A percentile compares a stretch with the other conserved stretches of the same genome.
Evolutionary conservation across 1,140 invertebrate genomes (phyloP).

Genomic region (Notospermus geniculatus): DNA sequence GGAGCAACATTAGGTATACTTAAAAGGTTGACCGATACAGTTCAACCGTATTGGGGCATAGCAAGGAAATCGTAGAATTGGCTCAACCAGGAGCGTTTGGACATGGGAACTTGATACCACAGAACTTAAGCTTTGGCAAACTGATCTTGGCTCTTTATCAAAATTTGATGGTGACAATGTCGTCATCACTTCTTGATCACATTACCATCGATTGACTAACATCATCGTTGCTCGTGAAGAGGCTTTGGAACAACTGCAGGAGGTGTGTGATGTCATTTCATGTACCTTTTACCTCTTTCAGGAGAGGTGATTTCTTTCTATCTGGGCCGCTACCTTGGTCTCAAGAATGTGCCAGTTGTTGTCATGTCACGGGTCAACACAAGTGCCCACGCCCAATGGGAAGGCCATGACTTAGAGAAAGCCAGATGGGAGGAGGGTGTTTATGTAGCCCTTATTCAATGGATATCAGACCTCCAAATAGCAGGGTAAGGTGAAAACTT

Average conservation of each 20-base stretch:
- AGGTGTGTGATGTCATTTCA: neutral
- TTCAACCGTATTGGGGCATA: too few relatives aligned
- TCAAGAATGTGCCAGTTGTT: conserved; percentile 51
- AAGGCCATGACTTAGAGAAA: conserved; percentile 13
- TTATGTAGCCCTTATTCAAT: conserved; percentile 51
- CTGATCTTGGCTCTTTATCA: too few relatives aligned
- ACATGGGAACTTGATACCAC: too few relatives aligned
- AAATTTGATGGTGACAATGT: too few relatives aligned
- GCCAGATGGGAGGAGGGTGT: conserved; percentile 39
- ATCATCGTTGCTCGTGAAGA: too few relatives aligned
- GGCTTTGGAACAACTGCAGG: too few relatives aligned
- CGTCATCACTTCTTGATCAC: too few relatives aligned
- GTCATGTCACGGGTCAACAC: conserved; percentile 35
- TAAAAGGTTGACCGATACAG: neutral
- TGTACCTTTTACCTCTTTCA: conserved; percentile 26
- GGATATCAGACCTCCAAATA: conserved; percentile 45
- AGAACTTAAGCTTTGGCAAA: too few relatives aligned
- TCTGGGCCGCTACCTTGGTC: conserved; percentile 42
- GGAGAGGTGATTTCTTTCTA: conserved; percentile 54
- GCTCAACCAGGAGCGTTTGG: too few relatives aligned
- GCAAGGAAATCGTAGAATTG: too few relatives aligned
- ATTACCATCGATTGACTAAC: too few relatives aligned
- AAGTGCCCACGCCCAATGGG: conserved; percentile 34
- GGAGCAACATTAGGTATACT: too few relatives aligned
- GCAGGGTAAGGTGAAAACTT: conserved; percentile 28